Base-by-base conservation (phyloP, 2,888 invertebrate genomes). In the Drosophila mimica region DNA sequence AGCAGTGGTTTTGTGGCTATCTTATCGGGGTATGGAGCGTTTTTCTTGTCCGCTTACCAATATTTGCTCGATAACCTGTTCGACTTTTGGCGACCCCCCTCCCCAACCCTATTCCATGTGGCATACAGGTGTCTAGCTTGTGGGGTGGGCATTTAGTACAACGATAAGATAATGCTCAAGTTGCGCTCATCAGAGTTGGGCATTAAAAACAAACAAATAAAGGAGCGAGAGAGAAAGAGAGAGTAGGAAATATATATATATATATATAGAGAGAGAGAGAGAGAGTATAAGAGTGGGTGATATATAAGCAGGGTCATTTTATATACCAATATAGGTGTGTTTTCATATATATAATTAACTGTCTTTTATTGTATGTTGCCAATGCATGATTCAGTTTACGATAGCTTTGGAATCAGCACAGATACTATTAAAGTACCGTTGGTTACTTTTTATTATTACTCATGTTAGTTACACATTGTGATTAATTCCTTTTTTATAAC, bases 21-120 rank as follows among this genome's bases (percentile, higher is more conserved):
- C 87, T 87, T 85, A 87, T 87, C 87, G 25, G 6, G 49, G 34
- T 13, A 11, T 28, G 25, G 46, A 59, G 71, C 64, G 52, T 46
- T 79, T 58, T 74, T 70, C 54, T 72, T 70, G 78, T 62, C 66
- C 63, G 80, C 71, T 81, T 75, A 81, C 76, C 87, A 88, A 85
- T 87, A 90, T 87, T 87, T 90, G 78, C 90, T 83, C 86, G 76
- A 88, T 90, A 79, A 76, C 81, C 64, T 84, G 85, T 79, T 79
- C 74, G 81, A 81, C 76, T 83, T 79, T 70, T 76, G 69, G 48
- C 70, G 63, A 62, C 53, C 40, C 40, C 38, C 60, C 15, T 8
- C 6, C 7, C 8, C n/a, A 0, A n/a, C 56, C 4, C 0, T 30
- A 8, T 4, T 46, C 25, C 4, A 15, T 46, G n/a, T 56, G 56